Conservation (phyloP, 2,888 invertebrate species). For the Eristalinus sepulchralis region DNA sequence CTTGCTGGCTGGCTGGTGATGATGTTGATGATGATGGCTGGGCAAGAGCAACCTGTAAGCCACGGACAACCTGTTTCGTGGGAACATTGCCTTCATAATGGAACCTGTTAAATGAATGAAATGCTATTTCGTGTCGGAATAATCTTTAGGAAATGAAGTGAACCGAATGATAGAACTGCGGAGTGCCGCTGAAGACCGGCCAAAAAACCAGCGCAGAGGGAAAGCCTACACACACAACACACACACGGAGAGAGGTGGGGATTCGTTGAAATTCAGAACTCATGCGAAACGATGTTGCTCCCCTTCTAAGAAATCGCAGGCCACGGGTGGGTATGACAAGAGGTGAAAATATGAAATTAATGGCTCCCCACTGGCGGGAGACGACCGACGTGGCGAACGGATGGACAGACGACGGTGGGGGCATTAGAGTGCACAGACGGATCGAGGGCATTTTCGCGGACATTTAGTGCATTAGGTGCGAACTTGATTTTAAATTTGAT, state of each 20-base stretch:
- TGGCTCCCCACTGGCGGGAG: slow-evolving; percentile 38
- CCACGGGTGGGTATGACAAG: not conserved
- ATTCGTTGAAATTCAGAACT: slow-evolving; percentile 66
- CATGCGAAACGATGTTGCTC: slow-evolving; percentile 68
- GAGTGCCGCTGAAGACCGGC: slow-evolving; percentile 29
- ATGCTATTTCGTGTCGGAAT: slow-evolving; percentile 77
- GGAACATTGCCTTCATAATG: slow-evolving; percentile 81
- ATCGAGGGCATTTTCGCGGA: slow-evolving; percentile 68
- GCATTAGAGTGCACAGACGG: slow-evolving; percentile 45
- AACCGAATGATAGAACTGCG: slow-evolving; percentile 67
- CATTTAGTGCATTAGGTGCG: slow-evolving; percentile 69
- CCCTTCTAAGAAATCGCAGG: slow-evolving; percentile 60
- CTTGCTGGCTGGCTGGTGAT: slow-evolving; percentile 7
- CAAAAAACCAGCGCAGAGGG: slow-evolving; percentile 39
- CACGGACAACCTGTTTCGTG: slow-evolving; percentile 79
- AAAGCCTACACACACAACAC: slow-evolving; percentile 36
- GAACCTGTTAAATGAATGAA: slow-evolving; percentile 81
- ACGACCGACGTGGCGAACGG: not conserved
- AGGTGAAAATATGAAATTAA: slow-evolving; percentile 69
- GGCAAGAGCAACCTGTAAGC: slow-evolving; percentile 68
- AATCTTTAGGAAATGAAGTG: slow-evolving; percentile 71
- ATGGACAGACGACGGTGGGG: not conserved
- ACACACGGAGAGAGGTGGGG: slow-evolving; percentile 12
- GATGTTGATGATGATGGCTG: slow-evolving; percentile 64
- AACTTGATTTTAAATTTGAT: slow-evolving; percentile 56